Conservation (phyloP, 2,113 vertebrate genomes). For the Oreocharis arfaki region DNA sequence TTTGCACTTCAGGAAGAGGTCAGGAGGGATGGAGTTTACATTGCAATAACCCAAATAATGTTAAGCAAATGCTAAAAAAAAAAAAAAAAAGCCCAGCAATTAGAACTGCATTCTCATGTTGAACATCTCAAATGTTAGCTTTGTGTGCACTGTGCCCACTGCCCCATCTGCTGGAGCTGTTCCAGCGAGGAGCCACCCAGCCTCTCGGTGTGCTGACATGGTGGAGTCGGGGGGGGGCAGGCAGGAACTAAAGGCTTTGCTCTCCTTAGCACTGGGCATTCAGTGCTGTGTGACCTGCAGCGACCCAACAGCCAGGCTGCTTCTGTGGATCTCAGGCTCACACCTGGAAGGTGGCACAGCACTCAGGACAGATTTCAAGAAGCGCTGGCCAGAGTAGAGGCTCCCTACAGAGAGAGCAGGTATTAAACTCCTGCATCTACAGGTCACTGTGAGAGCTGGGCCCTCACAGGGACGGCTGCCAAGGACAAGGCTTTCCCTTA, state of each 20-base stretch:
- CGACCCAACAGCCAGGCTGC: no score
- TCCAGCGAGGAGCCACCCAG: not conserved
- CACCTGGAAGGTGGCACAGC: not conserved
- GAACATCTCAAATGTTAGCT: not conserved
- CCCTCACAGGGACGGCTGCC: not conserved
- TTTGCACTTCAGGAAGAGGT: not conserved
- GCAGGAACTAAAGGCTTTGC: not conserved
- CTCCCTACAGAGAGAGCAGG: not conserved
- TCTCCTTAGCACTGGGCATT: not conserved
- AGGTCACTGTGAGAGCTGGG: not conserved
- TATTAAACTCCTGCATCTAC: not conserved
- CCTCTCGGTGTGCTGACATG: not conserved
- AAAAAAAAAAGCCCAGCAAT: not conserved
- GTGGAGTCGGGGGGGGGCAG: not conserved
- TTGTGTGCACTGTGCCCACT: not conserved
- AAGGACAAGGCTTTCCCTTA: not conserved
- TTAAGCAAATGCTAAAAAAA: not conserved
- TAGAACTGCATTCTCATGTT: not conserved
- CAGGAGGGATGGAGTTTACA: not conserved
- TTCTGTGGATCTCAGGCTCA: fast-evolving
- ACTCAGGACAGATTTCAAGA: not conserved
- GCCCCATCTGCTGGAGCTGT: not conserved
- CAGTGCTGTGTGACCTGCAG: not conserved
- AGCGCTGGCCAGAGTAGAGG: not conserved
- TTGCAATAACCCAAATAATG: not conserved